phyloP scores from a whole-genome alignment of 2,113 vertebrate genomes.

The Pygoscelis antarcticus region DNA sequence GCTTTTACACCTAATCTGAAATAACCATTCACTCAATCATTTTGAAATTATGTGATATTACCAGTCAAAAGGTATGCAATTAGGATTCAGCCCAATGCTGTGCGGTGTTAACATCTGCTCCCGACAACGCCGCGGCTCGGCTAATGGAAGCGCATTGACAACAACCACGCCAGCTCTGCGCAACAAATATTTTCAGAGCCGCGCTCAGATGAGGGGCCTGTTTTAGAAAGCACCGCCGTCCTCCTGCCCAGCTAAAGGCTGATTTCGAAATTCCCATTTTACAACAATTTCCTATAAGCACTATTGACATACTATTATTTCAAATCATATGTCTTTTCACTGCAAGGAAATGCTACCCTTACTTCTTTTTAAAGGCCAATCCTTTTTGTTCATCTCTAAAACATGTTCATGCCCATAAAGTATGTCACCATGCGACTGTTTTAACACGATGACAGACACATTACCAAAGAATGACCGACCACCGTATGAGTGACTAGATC shows the following conservation, averaged over 20 bases:
- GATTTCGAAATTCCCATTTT: constrained; percentile 79
- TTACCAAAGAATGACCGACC: constrained; percentile 71
- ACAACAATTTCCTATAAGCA: constrained; percentile 80
- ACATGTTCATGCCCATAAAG: constrained; percentile 81
- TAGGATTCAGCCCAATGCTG: neutral
- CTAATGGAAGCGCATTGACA: neutral
- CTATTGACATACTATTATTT: constrained; percentile 89
- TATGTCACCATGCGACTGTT: constrained; percentile 82
- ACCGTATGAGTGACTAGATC: constrained; percentile 67
- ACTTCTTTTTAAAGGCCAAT: constrained; percentile 81
- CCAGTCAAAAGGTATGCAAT: neutral
- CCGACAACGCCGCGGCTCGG: neutral
- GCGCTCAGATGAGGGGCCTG: neutral
- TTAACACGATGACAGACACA: constrained; percentile 82
- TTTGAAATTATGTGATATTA: neutral
- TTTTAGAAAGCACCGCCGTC: constrained; percentile 70
- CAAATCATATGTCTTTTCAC: constrained; percentile 86
- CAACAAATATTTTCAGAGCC: neutral
- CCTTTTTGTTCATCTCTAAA: constrained; percentile 80
- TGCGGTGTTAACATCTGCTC: constrained; percentile 27
- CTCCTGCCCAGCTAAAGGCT: constrained; percentile 78
- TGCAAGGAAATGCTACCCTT: constrained; percentile 80
- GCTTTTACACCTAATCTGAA: neutral
- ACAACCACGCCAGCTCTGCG: neutral
- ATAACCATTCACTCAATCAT: neutral